Base-by-base conservation (phyloP, 2,888 invertebrate species). In the Pachliopta kotzebuea region DNA sequence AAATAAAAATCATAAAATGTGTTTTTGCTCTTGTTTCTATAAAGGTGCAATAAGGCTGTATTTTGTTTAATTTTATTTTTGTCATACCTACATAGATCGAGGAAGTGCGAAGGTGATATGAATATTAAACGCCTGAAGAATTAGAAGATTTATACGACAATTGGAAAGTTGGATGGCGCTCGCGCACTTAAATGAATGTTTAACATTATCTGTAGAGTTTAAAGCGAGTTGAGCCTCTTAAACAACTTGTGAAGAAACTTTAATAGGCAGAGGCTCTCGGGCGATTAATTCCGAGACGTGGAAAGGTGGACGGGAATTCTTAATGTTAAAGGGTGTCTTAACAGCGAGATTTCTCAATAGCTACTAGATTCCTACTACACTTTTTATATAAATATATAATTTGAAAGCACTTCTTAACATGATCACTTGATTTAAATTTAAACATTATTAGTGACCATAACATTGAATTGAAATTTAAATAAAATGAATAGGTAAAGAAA, bases 101-200 rank as follows among this genome's bases (percentile, higher is more conserved):
- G 57, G 57, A 57, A 60, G 56, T 54, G 54, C 64, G 69, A 68
- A 75, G 80, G 78, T 87, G 90, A 90, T 90, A 90, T 92, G 92
- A 92, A 92, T 92, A 92, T 90, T 92, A 92, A 92, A 87, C 86
- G 84, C 79, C 84, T 78, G 79, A 86, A 84, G 90, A 89, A 90
- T 90, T 88, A 86, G 79, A 80, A 88, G 90, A 91, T 90, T 91
- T 90, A 91, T 87, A 81, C 85, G 83, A 80, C 87, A 78, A 88
- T 87, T 87, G 77, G 76, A 77, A 90, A 90, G 81, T 88, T 87
- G 75, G 81, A 76, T 75, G 78, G 75, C 75, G 76, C 73, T 73
- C 74, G 78, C 80, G 84, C 84, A 88, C 88, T 86, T 86, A 88
- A 91, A 91, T 90, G 89, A 90, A 90, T 90, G 90, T 91, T 90